A percentile compares a stretch with the other conserved stretches of the same genome.
Evolutionary conservation across 1,140 invertebrate genomes (phyloP).

Genomic region (Trichonephila clavata): DNA sequence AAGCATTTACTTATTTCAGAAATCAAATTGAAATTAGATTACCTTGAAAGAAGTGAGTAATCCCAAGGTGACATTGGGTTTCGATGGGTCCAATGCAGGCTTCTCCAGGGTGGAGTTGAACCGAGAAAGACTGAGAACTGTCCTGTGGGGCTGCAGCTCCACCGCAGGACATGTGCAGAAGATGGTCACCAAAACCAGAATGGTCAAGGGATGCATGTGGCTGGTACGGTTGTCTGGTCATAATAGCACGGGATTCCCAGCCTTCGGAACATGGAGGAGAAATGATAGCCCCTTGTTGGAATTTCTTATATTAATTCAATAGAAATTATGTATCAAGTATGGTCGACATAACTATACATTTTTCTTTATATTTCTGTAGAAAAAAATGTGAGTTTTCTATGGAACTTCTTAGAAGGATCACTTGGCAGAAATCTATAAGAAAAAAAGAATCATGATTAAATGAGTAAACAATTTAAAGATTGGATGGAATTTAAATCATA

Average conservation of each 20-base stretch:
- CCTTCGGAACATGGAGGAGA: background rate
- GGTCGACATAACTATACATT: background rate
- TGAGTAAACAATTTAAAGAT: background rate
- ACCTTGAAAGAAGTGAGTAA: constrained; percentile 84
- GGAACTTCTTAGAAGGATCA: fast-evolving
- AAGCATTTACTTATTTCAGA: too few relatives aligned
- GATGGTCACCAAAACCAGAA: constrained; percentile 19
- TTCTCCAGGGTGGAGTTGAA: background rate
- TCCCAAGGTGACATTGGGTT: constrained; percentile 78
- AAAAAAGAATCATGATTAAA: background rate
- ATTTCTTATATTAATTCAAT: background rate
- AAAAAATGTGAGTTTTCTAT: background rate
- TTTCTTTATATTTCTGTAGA: background rate
- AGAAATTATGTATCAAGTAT: too few relatives aligned
- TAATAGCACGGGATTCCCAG: background rate
- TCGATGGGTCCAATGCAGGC: background rate
- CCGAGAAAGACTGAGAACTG: constrained; percentile 20
- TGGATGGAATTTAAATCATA: background rate
- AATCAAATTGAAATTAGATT: background rate
- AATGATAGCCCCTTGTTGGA: background rate
- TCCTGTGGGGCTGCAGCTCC: constrained; percentile 27
- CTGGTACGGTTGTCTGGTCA: background rate
- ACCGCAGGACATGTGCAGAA: background rate
- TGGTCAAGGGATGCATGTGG: constrained; percentile 18
- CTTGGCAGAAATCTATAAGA: background rate